Evolutionary conservation across 2,113 vertebrate genomes (phyloP).

Genomic region (Cinclus cinclus): DNA sequence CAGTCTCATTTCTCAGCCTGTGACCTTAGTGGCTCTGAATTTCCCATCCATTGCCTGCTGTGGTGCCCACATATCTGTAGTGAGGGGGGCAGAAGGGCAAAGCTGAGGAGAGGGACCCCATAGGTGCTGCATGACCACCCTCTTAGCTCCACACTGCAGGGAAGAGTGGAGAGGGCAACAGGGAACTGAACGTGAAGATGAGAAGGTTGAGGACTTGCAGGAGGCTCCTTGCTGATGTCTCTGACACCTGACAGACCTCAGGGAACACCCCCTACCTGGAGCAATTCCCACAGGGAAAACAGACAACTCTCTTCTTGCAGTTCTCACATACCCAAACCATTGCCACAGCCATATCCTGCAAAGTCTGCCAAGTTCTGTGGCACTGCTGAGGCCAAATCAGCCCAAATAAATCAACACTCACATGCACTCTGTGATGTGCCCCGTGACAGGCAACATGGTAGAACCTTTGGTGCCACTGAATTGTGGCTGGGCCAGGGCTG

Average conservation of each 20-base stretch:
- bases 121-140: background rate
- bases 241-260: background rate
- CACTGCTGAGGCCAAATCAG: background rate
- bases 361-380: background rate
- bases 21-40: background rate
- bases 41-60: background rate
- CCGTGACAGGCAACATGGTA: accelerated
- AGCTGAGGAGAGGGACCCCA: background rate
- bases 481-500: background rate
- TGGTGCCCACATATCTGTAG: accelerated
- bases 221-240: background rate
- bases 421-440: accelerated
- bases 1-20: background rate
- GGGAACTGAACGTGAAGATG: background rate
- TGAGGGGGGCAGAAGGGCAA: background rate
- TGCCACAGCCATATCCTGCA: accelerated
- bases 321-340: accelerated
- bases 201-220: background rate
- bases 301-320: background rate
- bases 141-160: background rate
- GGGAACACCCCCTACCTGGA: background rate
- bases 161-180: background rate
- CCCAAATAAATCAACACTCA: background rate
- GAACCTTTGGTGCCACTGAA: background rate
- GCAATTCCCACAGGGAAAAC: background rate